A percentile compares a stretch with the other conserved stretches of the same genome.
Conservation (phyloP, 2,888 invertebrate genomes). For the Meiosimyza decipiens region DNA sequence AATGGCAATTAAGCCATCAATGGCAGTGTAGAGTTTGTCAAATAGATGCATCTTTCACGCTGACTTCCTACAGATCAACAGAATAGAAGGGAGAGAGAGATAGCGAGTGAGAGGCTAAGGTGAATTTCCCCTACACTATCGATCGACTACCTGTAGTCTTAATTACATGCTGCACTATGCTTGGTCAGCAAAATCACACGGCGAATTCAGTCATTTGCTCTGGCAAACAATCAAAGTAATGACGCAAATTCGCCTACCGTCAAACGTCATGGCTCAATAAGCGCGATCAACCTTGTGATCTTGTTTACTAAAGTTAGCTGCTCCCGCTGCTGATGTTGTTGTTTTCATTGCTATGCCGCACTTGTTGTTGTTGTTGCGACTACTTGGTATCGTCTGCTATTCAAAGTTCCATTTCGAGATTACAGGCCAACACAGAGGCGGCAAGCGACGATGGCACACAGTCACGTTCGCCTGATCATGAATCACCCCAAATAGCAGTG, state of each 20-base stretch:
- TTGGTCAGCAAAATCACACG: background rate
- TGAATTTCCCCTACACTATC: background rate
- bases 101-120: no score
- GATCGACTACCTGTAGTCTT: background rate
- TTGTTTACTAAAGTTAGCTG: conserved; percentile 52
- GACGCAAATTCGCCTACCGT: conserved; percentile 29
- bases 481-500: conserved; percentile 49
- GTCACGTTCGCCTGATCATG: conserved; percentile 55
- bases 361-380: conserved; percentile 12
- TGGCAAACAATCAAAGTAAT: background rate
- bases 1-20: conserved; percentile 41
- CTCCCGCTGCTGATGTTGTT: background rate
- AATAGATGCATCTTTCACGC: conserved; percentile 11
- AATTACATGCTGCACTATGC: background rate
- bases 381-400: conserved; percentile 31
- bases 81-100: background rate
- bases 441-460: conserved; percentile 35
- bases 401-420: conserved; percentile 34
- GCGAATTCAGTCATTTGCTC: background rate
- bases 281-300: conserved; percentile 56
- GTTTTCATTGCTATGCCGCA: conserved; percentile 17
- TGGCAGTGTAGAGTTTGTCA: conserved; percentile 21
- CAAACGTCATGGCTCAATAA: conserved; percentile 50
- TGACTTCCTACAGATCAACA: background rate
- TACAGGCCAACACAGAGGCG: background rate